Evolutionary conservation across 2,797 vertebrate species (phyloP).

Genomic region (Xyrichtys novacula): DNA sequence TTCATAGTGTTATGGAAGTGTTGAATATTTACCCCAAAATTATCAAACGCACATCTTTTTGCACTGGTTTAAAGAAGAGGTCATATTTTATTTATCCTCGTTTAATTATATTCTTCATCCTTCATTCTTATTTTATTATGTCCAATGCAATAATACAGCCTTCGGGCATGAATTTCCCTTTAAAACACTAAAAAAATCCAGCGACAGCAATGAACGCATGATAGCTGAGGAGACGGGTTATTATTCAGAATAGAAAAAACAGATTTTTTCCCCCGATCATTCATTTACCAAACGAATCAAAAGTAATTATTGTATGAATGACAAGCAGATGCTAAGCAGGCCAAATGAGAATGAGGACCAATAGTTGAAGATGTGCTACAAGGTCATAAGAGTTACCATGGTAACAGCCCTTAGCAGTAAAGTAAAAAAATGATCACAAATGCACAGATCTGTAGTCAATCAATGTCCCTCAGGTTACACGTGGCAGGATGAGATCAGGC

Average conservation of each 20-base stretch:
- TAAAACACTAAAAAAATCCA: slow-evolving; percentile 47
- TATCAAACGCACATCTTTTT: slow-evolving; percentile 31
- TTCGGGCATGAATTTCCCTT: slow-evolving; percentile 48
- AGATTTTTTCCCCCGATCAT: slow-evolving; percentile 17
- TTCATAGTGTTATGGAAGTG: neutral
- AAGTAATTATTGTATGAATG: slow-evolving; percentile 29
- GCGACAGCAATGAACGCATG: slow-evolving; percentile 9
- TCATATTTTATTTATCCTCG: slow-evolving; percentile 64
- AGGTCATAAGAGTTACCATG: slow-evolving; percentile 30
- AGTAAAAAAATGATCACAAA: slow-evolving; percentile 50
- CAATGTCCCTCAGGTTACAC: slow-evolving; percentile 33
- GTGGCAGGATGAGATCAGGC: slow-evolving; percentile 48
- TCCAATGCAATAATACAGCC: slow-evolving; percentile 53
- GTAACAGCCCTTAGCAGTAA: slow-evolving; percentile 41
- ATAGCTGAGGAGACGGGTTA: slow-evolving; percentile 18
- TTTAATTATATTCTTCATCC: slow-evolving; percentile 75
- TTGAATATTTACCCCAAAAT: slow-evolving; percentile 18
- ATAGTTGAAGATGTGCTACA: slow-evolving; percentile 10
- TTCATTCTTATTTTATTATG: slow-evolving; percentile 60
- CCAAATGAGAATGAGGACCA: slow-evolving; percentile 20
- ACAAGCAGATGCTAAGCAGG: slow-evolving; percentile 28
- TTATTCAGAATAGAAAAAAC: slow-evolving; percentile 24
- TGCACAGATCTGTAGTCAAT: slow-evolving; percentile 48
- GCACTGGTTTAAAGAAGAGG: slow-evolving; percentile 30
- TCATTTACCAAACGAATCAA: slow-evolving; percentile 30